Percentiles rank a stretch among this genome's conserved stretches.
Evolutionary conservation across 2,113 vertebrate genomes (phyloP).

Genomic region (Apistogramma diplotaenia): DNA sequence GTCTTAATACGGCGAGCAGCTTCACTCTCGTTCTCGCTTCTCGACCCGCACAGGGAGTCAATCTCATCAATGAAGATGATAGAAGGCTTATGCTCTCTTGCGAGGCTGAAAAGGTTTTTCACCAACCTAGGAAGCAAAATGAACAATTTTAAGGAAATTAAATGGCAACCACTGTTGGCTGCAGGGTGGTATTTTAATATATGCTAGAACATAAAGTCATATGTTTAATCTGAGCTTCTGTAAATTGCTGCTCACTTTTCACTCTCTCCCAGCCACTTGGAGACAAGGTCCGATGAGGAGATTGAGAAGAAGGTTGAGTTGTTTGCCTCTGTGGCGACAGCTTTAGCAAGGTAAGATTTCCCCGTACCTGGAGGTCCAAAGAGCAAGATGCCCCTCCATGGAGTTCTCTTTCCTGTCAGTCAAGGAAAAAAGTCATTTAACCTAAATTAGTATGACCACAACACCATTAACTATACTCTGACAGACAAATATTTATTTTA

Average conservation of each 20-base stretch:
- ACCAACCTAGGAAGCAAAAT: slow-evolving; percentile 81
- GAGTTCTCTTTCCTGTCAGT: slow-evolving; percentile 91
- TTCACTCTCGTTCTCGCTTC: slow-evolving; percentile 98
- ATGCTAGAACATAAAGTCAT: not conserved
- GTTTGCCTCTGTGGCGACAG: slow-evolving; percentile 97
- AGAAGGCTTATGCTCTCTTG: slow-evolving; percentile 93
- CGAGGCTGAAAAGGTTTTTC: slow-evolving; percentile 94
- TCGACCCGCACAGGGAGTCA: slow-evolving; percentile 94
- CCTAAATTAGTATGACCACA: not conserved
- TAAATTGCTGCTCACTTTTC: slow-evolving; percentile 86
- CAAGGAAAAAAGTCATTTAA: not conserved
- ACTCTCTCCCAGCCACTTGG: slow-evolving; percentile 99
- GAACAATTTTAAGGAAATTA: not conserved
- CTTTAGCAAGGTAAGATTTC: slow-evolving; percentile 97
- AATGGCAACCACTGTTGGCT: not conserved
- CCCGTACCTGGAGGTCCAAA: slow-evolving; percentile 98
- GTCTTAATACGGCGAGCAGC: slow-evolving; percentile 96
- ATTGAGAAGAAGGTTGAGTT: slow-evolving; percentile 98
- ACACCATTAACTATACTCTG: not conserved
- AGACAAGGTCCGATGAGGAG: slow-evolving; percentile 96
- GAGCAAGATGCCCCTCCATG: slow-evolving; percentile 94
- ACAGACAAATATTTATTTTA: not conserved
- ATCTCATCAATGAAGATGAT: slow-evolving; percentile 99
- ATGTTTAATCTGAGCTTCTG: not conserved
- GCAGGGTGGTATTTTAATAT: not conserved